Conservation (phyloP, 2,888 invertebrate genomes). For the Drosophila buzzatii region DNA sequence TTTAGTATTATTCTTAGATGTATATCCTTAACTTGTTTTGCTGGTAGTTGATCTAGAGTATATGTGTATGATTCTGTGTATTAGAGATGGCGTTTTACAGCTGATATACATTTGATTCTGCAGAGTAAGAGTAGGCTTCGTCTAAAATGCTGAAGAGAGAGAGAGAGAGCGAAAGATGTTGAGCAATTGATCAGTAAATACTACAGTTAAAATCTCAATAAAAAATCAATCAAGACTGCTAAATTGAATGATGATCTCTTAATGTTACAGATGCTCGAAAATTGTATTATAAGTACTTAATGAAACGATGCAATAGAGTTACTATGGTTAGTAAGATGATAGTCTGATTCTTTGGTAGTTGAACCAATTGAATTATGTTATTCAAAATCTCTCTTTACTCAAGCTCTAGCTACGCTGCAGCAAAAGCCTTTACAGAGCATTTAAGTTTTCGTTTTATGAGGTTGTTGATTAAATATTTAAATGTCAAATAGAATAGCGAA, state of each 20-base stretch:
- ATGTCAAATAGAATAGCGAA: conserved; percentile 23
- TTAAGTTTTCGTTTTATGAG: not conserved
- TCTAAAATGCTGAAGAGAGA: no score
- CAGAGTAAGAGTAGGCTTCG: no score
- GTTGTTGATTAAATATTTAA: conserved; percentile 62
- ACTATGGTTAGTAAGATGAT: not conserved
- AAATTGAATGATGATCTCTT: not conserved
- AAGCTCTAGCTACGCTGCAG: no score
- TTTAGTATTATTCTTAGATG: no score
- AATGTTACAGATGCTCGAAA: not conserved
- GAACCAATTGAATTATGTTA: no score
- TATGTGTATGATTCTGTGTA: no score
- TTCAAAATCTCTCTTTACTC: no score
- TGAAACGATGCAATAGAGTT: not conserved
- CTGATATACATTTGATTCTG: no score
- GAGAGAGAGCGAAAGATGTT: not conserved
- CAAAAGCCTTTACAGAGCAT: not conserved
- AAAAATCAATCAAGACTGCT: not conserved
- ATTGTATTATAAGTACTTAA: not conserved
- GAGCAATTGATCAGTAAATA: not conserved
- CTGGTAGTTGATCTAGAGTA: no score
- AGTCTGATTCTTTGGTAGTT: not conserved
- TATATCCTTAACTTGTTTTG: no score
- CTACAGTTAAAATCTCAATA: not conserved
- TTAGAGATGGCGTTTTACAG: no score